Evolutionary conservation across 2,797 vertebrate genomes (phyloP).

Genomic region (Falco columbarius): DNA sequence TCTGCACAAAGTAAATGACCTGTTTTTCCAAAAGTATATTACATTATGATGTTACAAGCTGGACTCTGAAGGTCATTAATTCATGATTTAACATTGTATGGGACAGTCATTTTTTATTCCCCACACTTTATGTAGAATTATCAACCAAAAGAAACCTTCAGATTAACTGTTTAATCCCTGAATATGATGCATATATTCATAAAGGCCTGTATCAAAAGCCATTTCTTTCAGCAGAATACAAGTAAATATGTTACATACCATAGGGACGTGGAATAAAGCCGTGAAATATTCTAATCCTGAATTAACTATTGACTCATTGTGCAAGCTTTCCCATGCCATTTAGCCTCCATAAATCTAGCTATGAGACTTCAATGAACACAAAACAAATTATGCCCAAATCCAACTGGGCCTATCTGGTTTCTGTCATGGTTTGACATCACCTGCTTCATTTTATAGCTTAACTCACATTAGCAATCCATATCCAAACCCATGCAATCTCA

Average conservation of each 20-base stretch:
- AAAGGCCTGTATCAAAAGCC: not conserved
- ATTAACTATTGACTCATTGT: slow-evolving; percentile 46
- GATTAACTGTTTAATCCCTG: not conserved
- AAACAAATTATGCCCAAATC: slow-evolving; percentile 61
- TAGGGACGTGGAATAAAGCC: not conserved
- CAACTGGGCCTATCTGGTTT: slow-evolving; percentile 68
- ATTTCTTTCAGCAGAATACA: not conserved
- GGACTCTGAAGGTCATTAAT: not conserved
- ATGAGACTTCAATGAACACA: slow-evolving; percentile 50
- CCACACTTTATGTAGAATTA: not conserved
- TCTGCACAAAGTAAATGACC: not conserved
- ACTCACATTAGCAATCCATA: slow-evolving; percentile 24
- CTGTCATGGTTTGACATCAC: slow-evolving; percentile 71
- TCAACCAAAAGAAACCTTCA: not conserved
- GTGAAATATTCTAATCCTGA: slow-evolving; percentile 60
- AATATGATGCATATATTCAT: not conserved
- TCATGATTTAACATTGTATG: not conserved
- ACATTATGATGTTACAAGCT: not conserved
- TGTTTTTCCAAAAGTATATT: not conserved
- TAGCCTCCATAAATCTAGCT: slow-evolving; percentile 63
- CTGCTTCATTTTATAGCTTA: slow-evolving; percentile 61
- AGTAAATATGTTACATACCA: not conserved
- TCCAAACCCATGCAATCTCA: slow-evolving; percentile 22
- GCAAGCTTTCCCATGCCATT: slow-evolving; percentile 61
- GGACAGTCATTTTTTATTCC: not conserved